A percentile compares a stretch with the other conserved stretches of the same genome.
These are phyloP conservation scores for Aurelia coerulea DNA, from an alignment of 30 jellyfish, hydroid and myxozoan genomes.

Conservation along the genomic window DNA sequence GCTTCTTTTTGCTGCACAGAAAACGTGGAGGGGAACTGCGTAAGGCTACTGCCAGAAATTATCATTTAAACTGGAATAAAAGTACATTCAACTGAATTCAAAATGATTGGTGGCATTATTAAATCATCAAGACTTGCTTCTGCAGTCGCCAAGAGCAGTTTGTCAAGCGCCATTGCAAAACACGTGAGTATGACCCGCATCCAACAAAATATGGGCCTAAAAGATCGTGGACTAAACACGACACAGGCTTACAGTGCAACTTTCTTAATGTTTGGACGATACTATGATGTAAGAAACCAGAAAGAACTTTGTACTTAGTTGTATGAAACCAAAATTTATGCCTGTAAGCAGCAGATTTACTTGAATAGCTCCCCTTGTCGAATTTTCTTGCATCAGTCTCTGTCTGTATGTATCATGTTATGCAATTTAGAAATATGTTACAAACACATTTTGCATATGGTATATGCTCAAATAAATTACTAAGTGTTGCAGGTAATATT, in stretches of 20 bases:
- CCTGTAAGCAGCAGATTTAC: too few species aligned
- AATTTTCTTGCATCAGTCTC: too few species aligned
- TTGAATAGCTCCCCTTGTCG: too few species aligned
- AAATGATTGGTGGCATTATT: conserved; percentile 50
- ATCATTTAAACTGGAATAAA: background rate
- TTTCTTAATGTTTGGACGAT: background rate
- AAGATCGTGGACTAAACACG: too few species aligned
- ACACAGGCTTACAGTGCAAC: background rate
- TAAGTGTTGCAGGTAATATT: too few species aligned
- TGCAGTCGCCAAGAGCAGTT: conserved; percentile 45
- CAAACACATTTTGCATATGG: too few species aligned
- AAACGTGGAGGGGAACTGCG: conserved; percentile 47
- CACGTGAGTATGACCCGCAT: conserved; percentile 14
- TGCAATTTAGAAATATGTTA: too few species aligned
- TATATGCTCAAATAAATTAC: too few species aligned
- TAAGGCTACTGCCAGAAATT: background rate
- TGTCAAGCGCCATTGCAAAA: conserved; percentile 9
- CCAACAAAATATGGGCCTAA: background rate
- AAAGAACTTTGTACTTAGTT: too few species aligned
- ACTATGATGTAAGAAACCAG: too few species aligned
- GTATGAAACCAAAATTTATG: too few species aligned
- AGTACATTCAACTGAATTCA: background rate
- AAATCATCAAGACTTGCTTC: conserved; percentile 50
- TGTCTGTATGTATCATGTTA: too few species aligned
- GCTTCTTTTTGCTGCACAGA: conserved; percentile 25